A percentile compares a stretch with the other conserved stretches of the same genome.
phyloP scores from a whole-genome alignment of 2,113 vertebrate species.

The Motacilla alba region DNA sequence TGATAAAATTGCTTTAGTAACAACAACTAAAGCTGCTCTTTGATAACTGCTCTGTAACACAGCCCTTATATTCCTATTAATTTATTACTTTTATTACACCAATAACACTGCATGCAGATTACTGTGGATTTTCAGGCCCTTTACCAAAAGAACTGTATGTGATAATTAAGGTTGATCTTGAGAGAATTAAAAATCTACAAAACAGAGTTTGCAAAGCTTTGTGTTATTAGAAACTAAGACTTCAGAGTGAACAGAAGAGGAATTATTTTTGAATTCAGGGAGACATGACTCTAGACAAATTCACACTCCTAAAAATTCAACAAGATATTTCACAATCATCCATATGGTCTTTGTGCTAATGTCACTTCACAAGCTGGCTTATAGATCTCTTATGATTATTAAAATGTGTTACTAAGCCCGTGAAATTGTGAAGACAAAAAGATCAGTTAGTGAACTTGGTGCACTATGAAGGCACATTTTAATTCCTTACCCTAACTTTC shows the following conservation, averaged over 20 bases:
- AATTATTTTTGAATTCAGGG: slow-evolving; percentile 47
- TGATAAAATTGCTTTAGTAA: not conserved
- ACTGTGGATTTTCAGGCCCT: not conserved
- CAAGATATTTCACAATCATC: slow-evolving; percentile 64
- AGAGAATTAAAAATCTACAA: not conserved
- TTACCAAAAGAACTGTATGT: not conserved
- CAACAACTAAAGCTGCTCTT: not conserved
- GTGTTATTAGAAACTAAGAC: not conserved
- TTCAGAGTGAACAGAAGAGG: slow-evolving; percentile 48
- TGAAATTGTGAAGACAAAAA: slow-evolving; percentile 50
- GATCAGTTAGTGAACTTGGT: slow-evolving; percentile 48
- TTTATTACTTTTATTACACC: not conserved
- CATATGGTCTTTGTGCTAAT: slow-evolving; percentile 66
- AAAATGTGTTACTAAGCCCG: slow-evolving; percentile 55
- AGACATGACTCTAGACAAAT: slow-evolving; percentile 55
- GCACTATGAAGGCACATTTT: slow-evolving; percentile 24
- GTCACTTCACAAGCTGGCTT: slow-evolving; percentile 64
- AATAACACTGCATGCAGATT: not conserved
- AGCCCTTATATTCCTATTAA: not conserved
- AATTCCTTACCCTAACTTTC: not conserved
- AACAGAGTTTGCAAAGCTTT: not conserved
- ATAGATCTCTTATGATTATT: slow-evolving; percentile 59
- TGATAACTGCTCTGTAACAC: not conserved
- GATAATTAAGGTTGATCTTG: not conserved
- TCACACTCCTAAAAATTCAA: slow-evolving; percentile 65